Base-by-base conservation (phyloP, 2,888 invertebrate species). In the Nowickia ferox region DNA sequence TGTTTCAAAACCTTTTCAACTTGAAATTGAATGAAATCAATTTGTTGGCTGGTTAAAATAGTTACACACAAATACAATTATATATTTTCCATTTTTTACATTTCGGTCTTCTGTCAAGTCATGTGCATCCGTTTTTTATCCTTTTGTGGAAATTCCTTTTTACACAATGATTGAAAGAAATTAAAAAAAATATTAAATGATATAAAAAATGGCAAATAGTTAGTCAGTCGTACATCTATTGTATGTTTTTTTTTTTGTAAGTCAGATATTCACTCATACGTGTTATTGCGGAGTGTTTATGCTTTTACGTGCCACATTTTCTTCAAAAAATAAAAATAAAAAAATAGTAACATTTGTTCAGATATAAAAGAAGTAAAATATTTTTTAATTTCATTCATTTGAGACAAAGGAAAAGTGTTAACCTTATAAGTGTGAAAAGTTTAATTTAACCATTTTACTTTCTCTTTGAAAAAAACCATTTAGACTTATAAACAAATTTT, bases 141-240 rank as follows among this genome's bases (percentile, higher is more conserved):
- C 77, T 85, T 74, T 78, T 81, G 81, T 63, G 77, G 84, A 63
- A 80, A 66, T 72, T 57, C 57, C 48, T 82, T 76, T 63, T 11
- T 42, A 42, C 17, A 40, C 57, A 65, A 72, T 46, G 11, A 44
- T n/a, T 2, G 17, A 42, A 57, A 10, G 17, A 57, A 2, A 22
- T 40, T 48, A 61, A 48, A n/a, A n/a, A 40, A 59, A 40, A 38
- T 46, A 22, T 44, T 30, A 76, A 40, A 68, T 30, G 48, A 66
- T 59, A 66, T 15, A 66, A 68, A 66, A 68, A 77, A 59, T 8
- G 10, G 6, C 17, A 61, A 13, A 22, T 51, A n/a, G 8, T n/a
- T 51, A n/a, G 8, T n/a, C 15, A 51, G n/a, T n/a, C 15, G n/a
- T 8, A 9, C 15, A 51, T 15, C 15, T 51, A 8, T 51, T 51